Evolutionary conservation across 1,140 invertebrate genomes (phyloP).

Genomic region (Drosophila sproati): DNA sequence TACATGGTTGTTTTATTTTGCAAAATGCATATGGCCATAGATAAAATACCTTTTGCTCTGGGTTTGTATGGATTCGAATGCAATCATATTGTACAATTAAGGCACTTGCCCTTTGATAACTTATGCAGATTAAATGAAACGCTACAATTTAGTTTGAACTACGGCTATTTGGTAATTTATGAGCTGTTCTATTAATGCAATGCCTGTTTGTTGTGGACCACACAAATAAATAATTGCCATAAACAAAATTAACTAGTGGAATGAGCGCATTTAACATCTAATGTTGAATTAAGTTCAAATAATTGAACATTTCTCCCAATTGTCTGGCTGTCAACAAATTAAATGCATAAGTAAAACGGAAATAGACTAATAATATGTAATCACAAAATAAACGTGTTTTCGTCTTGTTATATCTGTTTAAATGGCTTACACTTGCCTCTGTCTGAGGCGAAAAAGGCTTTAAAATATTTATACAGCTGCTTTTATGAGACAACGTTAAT

Average conservation of each 20-base stretch:
- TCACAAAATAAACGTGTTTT: no score
- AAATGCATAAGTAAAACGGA: no score
- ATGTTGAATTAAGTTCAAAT: background rate
- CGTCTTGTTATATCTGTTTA: no score
- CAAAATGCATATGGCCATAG: conserved; percentile 20
- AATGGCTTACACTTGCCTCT: no score
- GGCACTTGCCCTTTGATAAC: conserved; percentile 65
- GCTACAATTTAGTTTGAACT: conserved; percentile 32
- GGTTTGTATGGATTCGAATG: conserved; percentile 40
- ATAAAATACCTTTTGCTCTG: conserved; percentile 42
- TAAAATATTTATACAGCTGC: no score
- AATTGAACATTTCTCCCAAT: background rate
- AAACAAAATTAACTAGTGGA: conserved; percentile 16
- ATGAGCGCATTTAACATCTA: background rate
- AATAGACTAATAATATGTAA: no score
- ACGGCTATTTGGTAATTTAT: conserved; percentile 48
- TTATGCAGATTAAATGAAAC: conserved; percentile 71
- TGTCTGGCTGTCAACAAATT: background rate
- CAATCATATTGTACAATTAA: conserved; percentile 58
- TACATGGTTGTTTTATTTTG: conserved; percentile 28
- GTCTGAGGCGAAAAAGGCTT: no score
- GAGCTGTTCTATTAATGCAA: conserved; percentile 51
- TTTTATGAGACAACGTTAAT: no score
- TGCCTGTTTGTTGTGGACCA: conserved; percentile 41
- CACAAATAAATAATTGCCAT: conserved; percentile 54